A percentile compares a stretch with the other conserved stretches of the same genome.
phyloP scores from a whole-genome alignment of 2,113 vertebrate species.

The Pongo pygmaeus region DNA sequence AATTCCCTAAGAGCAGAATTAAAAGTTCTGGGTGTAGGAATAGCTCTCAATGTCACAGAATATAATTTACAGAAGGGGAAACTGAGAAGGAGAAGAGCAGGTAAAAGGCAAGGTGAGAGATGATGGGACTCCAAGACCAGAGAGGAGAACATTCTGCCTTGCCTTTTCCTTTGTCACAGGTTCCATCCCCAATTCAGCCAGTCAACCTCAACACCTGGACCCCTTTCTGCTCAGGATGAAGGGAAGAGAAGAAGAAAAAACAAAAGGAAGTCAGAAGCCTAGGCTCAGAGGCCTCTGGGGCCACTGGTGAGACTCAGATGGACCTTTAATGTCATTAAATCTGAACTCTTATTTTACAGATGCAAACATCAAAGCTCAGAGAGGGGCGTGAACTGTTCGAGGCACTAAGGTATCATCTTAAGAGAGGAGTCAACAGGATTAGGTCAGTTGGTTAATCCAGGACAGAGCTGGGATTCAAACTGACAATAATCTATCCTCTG shows the following conservation, averaged over 20 bases:
- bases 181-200: too few species aligned
- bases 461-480: neutral
- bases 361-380: neutral
- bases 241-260: neutral
- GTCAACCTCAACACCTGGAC: too few species aligned
- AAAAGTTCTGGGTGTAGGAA: neutral
- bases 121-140: neutral
- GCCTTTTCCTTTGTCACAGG: neutral
- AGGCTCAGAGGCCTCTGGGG: neutral
- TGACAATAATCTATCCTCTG: neutral
- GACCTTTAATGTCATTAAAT: neutral
- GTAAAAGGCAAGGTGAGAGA: neutral
- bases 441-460: neutral
- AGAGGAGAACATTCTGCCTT: neutral
- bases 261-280: neutral
- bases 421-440: neutral
- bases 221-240: neutral
- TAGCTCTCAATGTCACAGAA: neutral
- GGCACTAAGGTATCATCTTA: neutral
- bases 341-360: neutral
- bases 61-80: neutral
- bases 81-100: neutral
- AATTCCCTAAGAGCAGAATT: neutral
- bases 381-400: rapidly evolving
- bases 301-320: neutral